phyloP scores from a whole-genome alignment of 2,888 invertebrate genomes.

The Choreutis nemorana region DNA sequence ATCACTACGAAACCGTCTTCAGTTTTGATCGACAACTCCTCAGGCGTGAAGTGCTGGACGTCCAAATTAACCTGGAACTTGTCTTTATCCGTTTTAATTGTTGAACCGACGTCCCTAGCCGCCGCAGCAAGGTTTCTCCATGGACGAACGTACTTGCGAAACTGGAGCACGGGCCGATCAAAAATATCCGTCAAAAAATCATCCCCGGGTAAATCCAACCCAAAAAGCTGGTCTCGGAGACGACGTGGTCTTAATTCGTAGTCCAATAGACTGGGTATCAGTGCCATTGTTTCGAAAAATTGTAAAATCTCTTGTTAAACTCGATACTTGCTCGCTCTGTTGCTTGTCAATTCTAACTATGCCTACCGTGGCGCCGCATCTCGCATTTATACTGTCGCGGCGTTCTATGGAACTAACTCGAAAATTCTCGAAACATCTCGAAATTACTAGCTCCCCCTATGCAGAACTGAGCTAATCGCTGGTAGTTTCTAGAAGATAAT shows the following conservation, averaged over 20 bases:
- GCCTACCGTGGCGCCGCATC: conserved; percentile 10
- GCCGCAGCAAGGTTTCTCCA: conserved; percentile 47
- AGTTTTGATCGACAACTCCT: conserved; percentile 80
- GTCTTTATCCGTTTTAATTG: conserved; percentile 62
- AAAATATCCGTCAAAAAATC: conserved; percentile 41
- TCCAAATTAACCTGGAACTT: conserved; percentile 76
- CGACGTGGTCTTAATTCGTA: conserved; percentile 34
- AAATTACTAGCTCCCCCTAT: conserved; percentile 16
- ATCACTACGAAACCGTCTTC: conserved; percentile 73
- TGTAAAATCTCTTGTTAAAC: conserved; percentile 4
- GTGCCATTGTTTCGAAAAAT: conserved; percentile 27
- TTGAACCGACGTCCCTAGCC: conserved; percentile 57
- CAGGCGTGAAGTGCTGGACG: conserved; percentile 79
- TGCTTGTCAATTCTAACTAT: conserved; percentile 14
- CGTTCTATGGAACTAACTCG: conserved; percentile 11
- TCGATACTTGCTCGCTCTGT: conserved; percentile 12
- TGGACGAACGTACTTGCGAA: conserved; percentile 37
- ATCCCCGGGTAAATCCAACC: conserved; percentile 36
- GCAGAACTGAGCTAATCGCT: too few relatives aligned
- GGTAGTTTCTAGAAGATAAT: too few relatives aligned
- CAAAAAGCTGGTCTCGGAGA: conserved; percentile 43
- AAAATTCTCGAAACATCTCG: conserved; percentile 14
- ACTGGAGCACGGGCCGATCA: conserved; percentile 27
- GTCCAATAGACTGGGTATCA: conserved; percentile 40
- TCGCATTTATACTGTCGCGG: conserved; percentile 39